Percentiles rank a stretch among this genome's conserved stretches.
These are phyloP conservation scores for Drymodes brunneopygia DNA, from an alignment of 2,113 vertebrate species.

Conservation along the genomic window DNA sequence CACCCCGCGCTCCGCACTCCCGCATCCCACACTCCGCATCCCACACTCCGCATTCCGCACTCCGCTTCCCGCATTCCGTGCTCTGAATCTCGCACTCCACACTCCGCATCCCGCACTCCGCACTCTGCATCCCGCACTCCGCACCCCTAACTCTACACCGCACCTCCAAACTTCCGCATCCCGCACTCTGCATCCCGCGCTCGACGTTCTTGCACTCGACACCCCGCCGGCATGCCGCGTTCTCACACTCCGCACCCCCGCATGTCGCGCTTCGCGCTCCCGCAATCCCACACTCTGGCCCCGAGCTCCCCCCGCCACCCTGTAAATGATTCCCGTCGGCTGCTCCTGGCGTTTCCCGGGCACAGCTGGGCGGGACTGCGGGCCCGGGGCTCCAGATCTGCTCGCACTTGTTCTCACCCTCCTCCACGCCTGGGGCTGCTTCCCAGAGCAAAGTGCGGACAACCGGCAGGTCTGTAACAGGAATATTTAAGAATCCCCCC, in stretches of 20 bases:
- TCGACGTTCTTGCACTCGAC: not conserved
- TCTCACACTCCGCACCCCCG: not conserved
- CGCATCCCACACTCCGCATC: rapidly evolving
- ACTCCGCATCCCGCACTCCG: rapidly evolving
- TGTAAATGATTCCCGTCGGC: rapidly evolving
- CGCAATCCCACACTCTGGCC: not conserved
- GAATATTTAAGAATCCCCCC: not conserved
- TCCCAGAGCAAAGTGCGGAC: not conserved
- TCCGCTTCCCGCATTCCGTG: rapidly evolving
- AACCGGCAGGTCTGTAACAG: not conserved
- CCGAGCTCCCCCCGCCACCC: not conserved
- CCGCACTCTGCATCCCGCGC: not conserved
- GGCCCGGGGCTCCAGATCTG: not conserved
- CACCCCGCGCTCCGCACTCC: rapidly evolving
- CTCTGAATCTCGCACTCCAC: rapidly evolving
- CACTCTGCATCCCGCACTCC: rapidly evolving
- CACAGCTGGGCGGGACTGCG: not conserved
- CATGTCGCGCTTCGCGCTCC: not conserved
- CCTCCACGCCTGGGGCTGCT: not conserved
- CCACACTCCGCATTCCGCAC: rapidly evolving
- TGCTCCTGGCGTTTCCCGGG: not conserved
- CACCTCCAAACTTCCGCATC: too few species aligned
- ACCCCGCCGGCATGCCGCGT: too few species aligned
- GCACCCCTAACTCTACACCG: rapidly evolving
- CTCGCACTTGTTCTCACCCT: rapidly evolving